Evolutionary conservation across 2,888 invertebrate genomes (phyloP), one percentile per base, ranked within the genome.

Genomic region (Diarsia dahlii): DNA sequence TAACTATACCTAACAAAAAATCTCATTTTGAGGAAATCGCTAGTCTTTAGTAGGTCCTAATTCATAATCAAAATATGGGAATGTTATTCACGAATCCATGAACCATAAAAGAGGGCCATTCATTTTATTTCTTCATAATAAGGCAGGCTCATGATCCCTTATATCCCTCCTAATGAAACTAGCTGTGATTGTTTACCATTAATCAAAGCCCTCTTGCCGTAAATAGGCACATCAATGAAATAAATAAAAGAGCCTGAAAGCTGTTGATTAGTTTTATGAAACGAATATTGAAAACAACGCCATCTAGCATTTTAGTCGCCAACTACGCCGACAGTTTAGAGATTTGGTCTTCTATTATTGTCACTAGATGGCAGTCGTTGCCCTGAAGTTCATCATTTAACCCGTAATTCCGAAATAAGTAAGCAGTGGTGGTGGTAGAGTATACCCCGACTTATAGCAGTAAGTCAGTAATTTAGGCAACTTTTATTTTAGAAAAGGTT

Each of bases 101-200:
- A 46, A 34, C 67, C 56, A 48, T 34, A 71, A 54, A 65, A 60
- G 28, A 34, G 45, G 15, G 20, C 50, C 34, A 68, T 68, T 64
- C 18, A 58, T 81, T 74, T 66, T 64, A 78, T 82, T 71, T 71
- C 83, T 77, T 77, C 45, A 60, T 82, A 69, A 70, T 66, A 79
- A 65, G 28, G 20, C n/a, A 12, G 50, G 62, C 56, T 56, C 75
- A 50, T 84, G 71, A 83, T 66, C 69, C 34, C 52, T 45, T 72
- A 72, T 34, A 67, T 60, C 76, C 50, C 56, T 62, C 50, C 68
- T 81, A 72, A 84, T 78, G 78, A 68, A 85, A 75, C 81, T 84
- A 81, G 71, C 78, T 64, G 72, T 71, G 72, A 85, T 73, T 85
- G 83, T 77, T 81, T 81, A 81, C 56, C 72, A 84, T 84, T 84